phyloP scores from a whole-genome alignment of 2,113 vertebrate species.

The Chaenogobius annularis region DNA sequence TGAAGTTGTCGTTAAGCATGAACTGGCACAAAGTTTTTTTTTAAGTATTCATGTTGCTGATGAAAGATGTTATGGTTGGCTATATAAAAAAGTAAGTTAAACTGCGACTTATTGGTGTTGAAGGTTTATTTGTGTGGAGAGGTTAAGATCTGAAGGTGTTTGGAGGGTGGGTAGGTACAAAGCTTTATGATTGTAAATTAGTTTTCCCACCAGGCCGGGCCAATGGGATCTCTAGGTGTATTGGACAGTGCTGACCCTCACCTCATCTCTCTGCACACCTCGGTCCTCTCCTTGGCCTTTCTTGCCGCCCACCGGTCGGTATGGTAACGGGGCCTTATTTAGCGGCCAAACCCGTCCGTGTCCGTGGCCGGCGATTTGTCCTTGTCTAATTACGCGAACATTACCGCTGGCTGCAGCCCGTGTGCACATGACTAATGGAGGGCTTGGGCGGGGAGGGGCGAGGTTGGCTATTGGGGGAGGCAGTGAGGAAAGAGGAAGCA shows the following conservation, averaged over 20 bases:
- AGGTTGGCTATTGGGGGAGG: slow-evolving; percentile 70
- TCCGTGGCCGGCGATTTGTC: slow-evolving; percentile 83
- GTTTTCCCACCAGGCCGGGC: slow-evolving; percentile 43
- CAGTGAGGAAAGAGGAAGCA: slow-evolving; percentile 76
- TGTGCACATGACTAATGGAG: slow-evolving; percentile 90
- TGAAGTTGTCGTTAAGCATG: slow-evolving; percentile 29
- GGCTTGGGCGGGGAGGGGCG: slow-evolving; percentile 77
- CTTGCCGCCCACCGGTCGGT: slow-evolving; percentile 73
- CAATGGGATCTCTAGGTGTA: slow-evolving; percentile 40
- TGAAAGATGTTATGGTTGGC: slow-evolving; percentile 1
- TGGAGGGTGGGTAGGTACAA: slow-evolving; percentile 17
- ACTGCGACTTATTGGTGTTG: slow-evolving; percentile 8
- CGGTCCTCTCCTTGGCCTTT: slow-evolving; percentile 58
- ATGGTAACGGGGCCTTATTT: slow-evolving; percentile 82
- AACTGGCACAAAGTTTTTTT: neutral
- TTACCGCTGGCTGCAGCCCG: slow-evolving; percentile 86
- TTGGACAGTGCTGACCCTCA: slow-evolving; percentile 50
- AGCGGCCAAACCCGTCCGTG: slow-evolving; percentile 79
- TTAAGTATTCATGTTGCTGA: neutral
- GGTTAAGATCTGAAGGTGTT: slow-evolving; percentile 16
- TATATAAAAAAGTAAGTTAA: slow-evolving; percentile 2
- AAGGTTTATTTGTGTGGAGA: slow-evolving; percentile 13
- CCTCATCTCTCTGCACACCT: slow-evolving; percentile 34
- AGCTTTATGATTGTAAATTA: slow-evolving; percentile 65
- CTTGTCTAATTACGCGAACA: slow-evolving; percentile 98